These are phyloP conservation scores for Scomber colias DNA, from an alignment of 2,113 vertebrate species.

Conservation along the genomic window DNA sequence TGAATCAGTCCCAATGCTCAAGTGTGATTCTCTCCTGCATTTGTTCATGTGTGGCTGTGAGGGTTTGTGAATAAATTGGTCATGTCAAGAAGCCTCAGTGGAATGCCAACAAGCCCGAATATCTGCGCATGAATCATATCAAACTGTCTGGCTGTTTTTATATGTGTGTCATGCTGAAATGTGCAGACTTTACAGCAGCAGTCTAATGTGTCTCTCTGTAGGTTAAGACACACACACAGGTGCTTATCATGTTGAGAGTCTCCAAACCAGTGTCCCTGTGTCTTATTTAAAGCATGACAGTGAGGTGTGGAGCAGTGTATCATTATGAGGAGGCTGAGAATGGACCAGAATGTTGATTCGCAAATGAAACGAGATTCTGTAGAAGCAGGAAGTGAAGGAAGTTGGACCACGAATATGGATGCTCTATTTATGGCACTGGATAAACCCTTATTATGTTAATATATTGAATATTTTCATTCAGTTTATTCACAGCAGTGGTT, in stretches of 20 bases:
- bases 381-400: background rate
- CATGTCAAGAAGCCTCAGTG: conserved; percentile 21
- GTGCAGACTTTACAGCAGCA: background rate
- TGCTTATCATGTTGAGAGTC: conserved; percentile 26
- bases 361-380: conserved; percentile 20
- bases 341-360: conserved; percentile 36
- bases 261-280: conserved; percentile 9
- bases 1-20: conserved; percentile 21
- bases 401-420: background rate
- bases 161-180: background rate
- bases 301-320: conserved; percentile 4
- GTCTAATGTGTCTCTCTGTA: background rate
- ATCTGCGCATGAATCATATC: conserved; percentile 27
- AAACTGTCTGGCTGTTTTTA: conserved; percentile 21
- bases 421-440: background rate
- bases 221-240: conserved; percentile 10
- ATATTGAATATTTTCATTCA: background rate
- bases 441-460: background rate
- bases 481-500: background rate
- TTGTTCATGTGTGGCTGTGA: conserved; percentile 12
- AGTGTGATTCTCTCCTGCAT: conserved; percentile 24
- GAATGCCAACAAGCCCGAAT: conserved; percentile 30
- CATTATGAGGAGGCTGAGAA: conserved; percentile 9
- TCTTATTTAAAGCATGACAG: conserved; percentile 38
- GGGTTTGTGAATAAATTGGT: conserved; percentile 34